A percentile compares a stretch with the other conserved stretches of the same genome.
Evolutionary conservation across 1,140 invertebrate genomes (phyloP).

Genomic region (Cryptotermes secundus): DNA sequence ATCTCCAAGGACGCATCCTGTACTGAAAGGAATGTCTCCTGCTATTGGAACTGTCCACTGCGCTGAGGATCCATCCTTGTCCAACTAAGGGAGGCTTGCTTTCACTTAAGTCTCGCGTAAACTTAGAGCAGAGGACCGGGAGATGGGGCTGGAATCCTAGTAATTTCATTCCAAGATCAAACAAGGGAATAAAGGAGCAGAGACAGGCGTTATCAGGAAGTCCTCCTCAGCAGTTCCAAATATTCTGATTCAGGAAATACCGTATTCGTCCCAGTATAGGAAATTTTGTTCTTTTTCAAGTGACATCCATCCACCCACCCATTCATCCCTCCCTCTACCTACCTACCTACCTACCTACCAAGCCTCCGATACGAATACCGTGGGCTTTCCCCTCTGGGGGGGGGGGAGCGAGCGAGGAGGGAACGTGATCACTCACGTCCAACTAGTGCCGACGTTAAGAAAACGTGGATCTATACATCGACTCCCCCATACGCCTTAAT

Average conservation of each 20-base stretch:
- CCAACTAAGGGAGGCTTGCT: background rate
- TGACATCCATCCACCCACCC: too few species aligned
- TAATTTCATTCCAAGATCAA: slow-evolving; percentile 17
- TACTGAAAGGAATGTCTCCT: background rate
- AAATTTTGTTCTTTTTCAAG: too few species aligned
- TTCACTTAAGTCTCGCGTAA: background rate
- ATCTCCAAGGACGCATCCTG: background rate
- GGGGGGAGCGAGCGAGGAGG: too few species aligned
- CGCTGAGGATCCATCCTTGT: background rate
- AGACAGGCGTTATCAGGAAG: background rate
- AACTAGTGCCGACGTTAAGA: too few species aligned
- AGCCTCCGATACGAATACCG: too few species aligned
- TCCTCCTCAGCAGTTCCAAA: background rate
- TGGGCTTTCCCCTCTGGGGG: too few species aligned
- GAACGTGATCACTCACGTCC: too few species aligned
- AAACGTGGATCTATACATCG: too few species aligned
- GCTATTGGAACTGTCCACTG: background rate
- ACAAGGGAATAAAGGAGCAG: background rate
- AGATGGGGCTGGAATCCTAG: background rate
- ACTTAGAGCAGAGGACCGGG: background rate
- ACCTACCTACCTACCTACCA: too few species aligned
- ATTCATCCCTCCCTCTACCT: too few species aligned
- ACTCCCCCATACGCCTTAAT: too few species aligned
- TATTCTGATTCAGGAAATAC: background rate
- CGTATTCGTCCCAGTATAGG: background rate